Conservation (phyloP, 2,888 invertebrate species). For the Philaethria dido region DNA sequence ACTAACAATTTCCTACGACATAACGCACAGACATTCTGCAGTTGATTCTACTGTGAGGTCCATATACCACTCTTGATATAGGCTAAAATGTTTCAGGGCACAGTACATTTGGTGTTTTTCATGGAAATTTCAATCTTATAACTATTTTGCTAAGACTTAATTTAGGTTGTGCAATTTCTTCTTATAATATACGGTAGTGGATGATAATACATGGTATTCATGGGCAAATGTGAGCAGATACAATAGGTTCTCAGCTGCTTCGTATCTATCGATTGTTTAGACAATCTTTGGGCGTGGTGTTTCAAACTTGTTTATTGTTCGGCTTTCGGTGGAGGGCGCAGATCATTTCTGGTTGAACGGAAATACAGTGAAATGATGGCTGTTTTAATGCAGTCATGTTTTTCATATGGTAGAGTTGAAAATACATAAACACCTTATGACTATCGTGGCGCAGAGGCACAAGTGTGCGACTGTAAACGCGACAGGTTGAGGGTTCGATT, state of each 20-base stretch:
- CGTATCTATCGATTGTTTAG: conserved; percentile 49
- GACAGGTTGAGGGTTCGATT: too few species aligned
- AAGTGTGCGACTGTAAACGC: too few species aligned
- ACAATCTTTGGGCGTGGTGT: conserved; percentile 44
- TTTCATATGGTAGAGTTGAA: too few species aligned
- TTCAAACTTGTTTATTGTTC: conserved; percentile 39
- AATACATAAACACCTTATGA: too few species aligned
- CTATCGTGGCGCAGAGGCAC: too few species aligned
- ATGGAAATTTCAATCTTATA: conserved; percentile 9
- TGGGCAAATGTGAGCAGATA: conserved; percentile 48
- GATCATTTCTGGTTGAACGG: neutral
- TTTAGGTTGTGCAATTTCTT: neutral
- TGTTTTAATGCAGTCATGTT: neutral
- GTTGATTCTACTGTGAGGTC: conserved; percentile 44
- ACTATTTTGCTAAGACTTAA: neutral
- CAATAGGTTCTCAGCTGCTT: conserved; percentile 46
- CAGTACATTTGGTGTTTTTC: neutral
- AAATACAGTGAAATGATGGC: neutral
- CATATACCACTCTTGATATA: conserved; percentile 42
- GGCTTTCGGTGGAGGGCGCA: conserved; percentile 14
- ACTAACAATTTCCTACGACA: conserved; percentile 30
- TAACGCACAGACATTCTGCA: conserved; percentile 43
- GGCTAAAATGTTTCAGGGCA: conserved; percentile 24
- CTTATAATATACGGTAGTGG: conserved; percentile 2
- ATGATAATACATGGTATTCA: conserved; percentile 42